phyloP scores from a whole-genome alignment of 2,888 invertebrate genomes.

The Agrotis clavis region DNA sequence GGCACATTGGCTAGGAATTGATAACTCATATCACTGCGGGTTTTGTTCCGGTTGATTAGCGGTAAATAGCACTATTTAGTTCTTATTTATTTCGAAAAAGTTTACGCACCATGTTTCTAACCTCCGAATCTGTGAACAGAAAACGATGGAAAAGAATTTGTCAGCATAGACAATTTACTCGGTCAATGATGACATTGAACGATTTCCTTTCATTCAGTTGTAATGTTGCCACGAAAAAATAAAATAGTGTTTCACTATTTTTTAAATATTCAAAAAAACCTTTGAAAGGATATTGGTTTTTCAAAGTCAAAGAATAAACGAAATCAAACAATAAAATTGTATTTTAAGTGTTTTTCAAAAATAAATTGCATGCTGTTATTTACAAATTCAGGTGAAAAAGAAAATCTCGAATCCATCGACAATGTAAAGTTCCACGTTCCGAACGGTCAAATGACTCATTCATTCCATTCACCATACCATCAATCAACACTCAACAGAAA shows the following conservation, averaged over 20 bases:
- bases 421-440: conserved; percentile 64
- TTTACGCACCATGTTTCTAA: conserved; percentile 90
- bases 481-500: conserved; percentile 76
- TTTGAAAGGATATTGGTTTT: not conserved
- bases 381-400: conserved; percentile 13
- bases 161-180: conserved; percentile 78
- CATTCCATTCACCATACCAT: conserved; percentile 69
- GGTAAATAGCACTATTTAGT: conserved; percentile 42
- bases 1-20: conserved; percentile 30
- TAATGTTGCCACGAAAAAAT: conserved; percentile 19
- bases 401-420: conserved; percentile 46
- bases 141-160: conserved; percentile 85
- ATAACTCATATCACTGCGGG: conserved; percentile 51
- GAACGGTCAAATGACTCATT: conserved; percentile 62
- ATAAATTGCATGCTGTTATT: conserved; percentile 15
- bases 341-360: not conserved
- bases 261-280: not conserved
- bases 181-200: conserved; percentile 68
- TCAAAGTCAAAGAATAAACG: rapidly evolving
- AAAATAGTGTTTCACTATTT: not conserved
- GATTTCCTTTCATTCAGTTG: conserved; percentile 49
- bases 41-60: conserved; percentile 37
- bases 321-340: not conserved
- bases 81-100: conserved; percentile 74
- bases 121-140: conserved; percentile 88